Percentiles rank a stretch among this genome's conserved stretches.
Conservation (phyloP, 92 coral and sea anemone species). For the Porites lobata region DNA sequence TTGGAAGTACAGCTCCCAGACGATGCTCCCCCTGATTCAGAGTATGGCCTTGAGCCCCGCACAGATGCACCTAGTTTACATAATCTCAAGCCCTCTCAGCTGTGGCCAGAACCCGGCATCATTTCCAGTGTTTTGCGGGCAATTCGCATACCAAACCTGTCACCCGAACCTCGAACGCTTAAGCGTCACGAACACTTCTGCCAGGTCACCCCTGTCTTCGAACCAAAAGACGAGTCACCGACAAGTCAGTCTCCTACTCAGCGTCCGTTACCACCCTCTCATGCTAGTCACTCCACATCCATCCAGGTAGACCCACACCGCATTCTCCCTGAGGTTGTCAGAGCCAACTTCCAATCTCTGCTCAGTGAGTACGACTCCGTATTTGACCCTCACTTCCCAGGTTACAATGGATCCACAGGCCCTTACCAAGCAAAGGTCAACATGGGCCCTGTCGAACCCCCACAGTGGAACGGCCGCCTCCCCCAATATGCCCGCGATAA, state of each 20-base stretch:
- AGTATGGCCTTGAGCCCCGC: constrained; percentile 2
- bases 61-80: constrained; percentile 1
- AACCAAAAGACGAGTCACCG: background rate
- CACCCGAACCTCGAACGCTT: background rate
- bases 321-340: constrained; percentile 22
- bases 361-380: constrained; percentile 39
- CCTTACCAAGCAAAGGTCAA: constrained; percentile 53
- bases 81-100: background rate
- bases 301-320: constrained; percentile 45
- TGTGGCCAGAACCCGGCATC: background rate
- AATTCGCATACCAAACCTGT: constrained; percentile 20
- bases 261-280: background rate
- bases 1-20: background rate
- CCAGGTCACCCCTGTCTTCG: constrained; percentile 23
- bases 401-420: constrained; percentile 37
- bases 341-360: constrained; percentile 18
- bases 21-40: background rate
- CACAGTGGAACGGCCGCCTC: constrained; percentile 59
- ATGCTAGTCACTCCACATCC: background rate
- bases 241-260: background rate
- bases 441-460: constrained; percentile 69
- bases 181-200: constrained; percentile 30
- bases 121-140: background rate
- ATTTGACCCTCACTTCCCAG: constrained; percentile 37
- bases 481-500: constrained; percentile 65